Evolutionary conservation across 2,113 vertebrate species (phyloP), one percentile per base, ranked within the genome.

Genomic region (Perccottus glenii): DNA sequence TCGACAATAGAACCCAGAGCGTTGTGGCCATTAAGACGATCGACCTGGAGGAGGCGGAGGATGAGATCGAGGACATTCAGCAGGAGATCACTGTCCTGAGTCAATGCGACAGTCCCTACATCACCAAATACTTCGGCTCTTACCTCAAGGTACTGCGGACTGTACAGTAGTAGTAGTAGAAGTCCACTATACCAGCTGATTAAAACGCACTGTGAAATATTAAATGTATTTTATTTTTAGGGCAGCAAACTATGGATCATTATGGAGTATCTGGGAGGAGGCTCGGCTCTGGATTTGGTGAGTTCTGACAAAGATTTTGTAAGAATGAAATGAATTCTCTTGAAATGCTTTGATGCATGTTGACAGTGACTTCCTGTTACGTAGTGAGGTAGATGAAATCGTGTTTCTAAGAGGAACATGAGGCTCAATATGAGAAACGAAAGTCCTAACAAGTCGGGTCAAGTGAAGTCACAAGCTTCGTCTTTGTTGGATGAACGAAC

Each of bases 1-100:
- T 98, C 60, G 95, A 97, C 85, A 97, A 96, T 73, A 92, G 93
- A 62, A 91, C 92, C 1, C 94, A 96, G 84, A 94, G 94, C 64
- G 96, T 98, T 3, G 95, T 98, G 47, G 96, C 96, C 87, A 98
- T 98, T 53, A 98, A 97, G 93, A 96, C 95, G 68, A 98, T 98
- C 57, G 96, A 98, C 77, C 93, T 97, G 7, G 96, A 98, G 88
- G 96, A 97, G 92, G 96, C 96, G 0, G 96, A 97, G 87, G 96
- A 97, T 80, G 96, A 97, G 91, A 98, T 96, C 76, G 96, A 98
- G 84, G 96, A 98, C 87, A 96, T 98, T 81, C 96, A 98, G 86
- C 95, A 98, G 91, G 96, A 98, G 89, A 97, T 98, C 86, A 98
- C 96, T 6, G 96, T 98, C 42, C 87, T 98, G 75, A 97, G 96